These are phyloP conservation scores for Solenodon paradoxus DNA, from an alignment of 2,113 vertebrate species.

Conservation along the genomic window DNA sequence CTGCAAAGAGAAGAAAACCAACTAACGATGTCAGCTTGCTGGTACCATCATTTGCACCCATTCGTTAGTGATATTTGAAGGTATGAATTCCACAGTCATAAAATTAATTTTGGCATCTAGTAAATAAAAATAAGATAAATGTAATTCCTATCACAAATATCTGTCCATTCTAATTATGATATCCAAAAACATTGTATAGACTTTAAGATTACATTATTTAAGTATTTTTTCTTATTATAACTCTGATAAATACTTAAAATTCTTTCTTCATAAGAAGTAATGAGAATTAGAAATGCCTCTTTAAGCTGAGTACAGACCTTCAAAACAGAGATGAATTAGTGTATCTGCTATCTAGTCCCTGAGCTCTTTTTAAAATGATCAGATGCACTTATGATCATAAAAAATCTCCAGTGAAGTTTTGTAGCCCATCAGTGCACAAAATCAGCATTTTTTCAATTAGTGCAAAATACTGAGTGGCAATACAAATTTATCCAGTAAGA, in stretches of 20 bases:
- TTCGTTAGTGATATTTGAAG: neutral
- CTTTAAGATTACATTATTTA: conserved; percentile 29
- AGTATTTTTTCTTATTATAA: neutral
- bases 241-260: conserved; percentile 43
- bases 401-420: conserved; percentile 55
- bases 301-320: conserved; percentile 53
- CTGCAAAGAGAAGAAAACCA: neutral
- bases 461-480: conserved; percentile 50
- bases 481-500: conserved; percentile 59
- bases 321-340: conserved; percentile 59
- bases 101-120: neutral
- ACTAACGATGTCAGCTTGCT: neutral
- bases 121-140: neutral
- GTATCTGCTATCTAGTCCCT: conserved; percentile 36
- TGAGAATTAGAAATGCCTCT: conserved; percentile 53
- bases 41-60: neutral
- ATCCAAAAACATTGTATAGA: neutral
- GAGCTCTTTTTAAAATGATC: conserved; percentile 70
- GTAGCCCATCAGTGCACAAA: conserved; percentile 60
- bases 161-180: neutral
- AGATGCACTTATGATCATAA: conserved; percentile 62
- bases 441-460: conserved; percentile 73
- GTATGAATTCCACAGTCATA: neutral
- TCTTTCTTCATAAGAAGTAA: conserved; percentile 8
- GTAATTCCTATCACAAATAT: neutral